Base-by-base conservation (phyloP, 2,113 vertebrate genomes). In the Tauraco erythrolophus region DNA sequence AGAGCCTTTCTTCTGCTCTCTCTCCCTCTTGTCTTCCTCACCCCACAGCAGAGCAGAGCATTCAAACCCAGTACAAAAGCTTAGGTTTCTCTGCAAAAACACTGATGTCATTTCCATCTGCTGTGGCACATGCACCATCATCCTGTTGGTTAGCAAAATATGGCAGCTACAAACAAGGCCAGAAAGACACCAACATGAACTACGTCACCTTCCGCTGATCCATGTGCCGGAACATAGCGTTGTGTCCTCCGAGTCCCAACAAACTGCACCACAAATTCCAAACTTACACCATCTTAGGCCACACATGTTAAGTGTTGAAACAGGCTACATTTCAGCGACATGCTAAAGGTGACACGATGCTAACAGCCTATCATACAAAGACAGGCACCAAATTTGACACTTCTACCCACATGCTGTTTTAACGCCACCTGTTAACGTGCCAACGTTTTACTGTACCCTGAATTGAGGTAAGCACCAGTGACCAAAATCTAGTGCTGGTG, bases 211-310 rank as follows among this genome's bases (percentile, higher is more conserved):
- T 23, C 50, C 61, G 3, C 22, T 11, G 9, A 4, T 45, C 77
- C 43, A 57, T 1, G 0, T 35, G 48, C 24, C 69, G 68, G 65
- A 53, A n/a, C 21, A 13, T 0, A 8, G 11, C 0, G 0, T 5
- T 2, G 4, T 2, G 16, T 8, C 53, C 84, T 51, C 33, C 7
- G 18, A 3, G 5, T 3, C 45, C 35, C 14, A n/a, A 33, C 27
- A 54, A 77, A 68, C 1, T 2, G 11, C 39, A 10, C 27, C 21
- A 5, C 23, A 28, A 37, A 66, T 8, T 27, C 54, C 37, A 43
- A 23, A 8, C 18, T n/a, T n/a, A 8, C 0, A 58, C 7, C 15
- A 8, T n/a, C 60, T 54, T 6, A 33, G 3, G 33, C 45, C 18
- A 18, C 58, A 25, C 1, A 3, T 27, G 74, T 43, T 5, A 23